Evolutionary conservation across 2,797 vertebrate genomes (phyloP).

Genomic region (Streptopelia turtur): DNA sequence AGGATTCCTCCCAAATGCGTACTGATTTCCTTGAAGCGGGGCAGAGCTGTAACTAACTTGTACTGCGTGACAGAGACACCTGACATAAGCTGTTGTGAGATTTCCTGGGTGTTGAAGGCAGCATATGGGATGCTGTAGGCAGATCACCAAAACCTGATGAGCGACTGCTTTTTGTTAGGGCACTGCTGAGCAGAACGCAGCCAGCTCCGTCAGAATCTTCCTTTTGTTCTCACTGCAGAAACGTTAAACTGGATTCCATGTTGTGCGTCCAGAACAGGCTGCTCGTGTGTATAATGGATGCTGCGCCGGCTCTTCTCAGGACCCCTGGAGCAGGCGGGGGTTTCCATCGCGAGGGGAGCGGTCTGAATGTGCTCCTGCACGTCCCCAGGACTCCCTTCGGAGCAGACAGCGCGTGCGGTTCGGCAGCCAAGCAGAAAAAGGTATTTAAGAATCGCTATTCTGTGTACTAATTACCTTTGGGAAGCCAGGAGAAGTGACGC

Average conservation of each 20-base stretch:
- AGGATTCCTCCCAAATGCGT: background rate
- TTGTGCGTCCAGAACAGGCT: background rate
- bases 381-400: background rate
- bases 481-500: background rate
- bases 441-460: constrained; percentile 59
- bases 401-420: constrained; percentile 29
- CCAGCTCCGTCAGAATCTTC: background rate
- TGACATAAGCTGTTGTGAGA: background rate
- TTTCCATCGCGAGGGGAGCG: background rate
- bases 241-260: background rate
- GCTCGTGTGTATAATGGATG: background rate
- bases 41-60: background rate
- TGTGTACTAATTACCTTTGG: constrained; percentile 70
- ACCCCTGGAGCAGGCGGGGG: background rate
- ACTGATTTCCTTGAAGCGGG: background rate
- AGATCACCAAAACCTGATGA: background rate
- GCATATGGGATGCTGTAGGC: background rate
- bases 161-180: constrained; percentile 6
- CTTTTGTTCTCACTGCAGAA: background rate
- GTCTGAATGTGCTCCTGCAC: background rate
- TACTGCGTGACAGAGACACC: background rate
- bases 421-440: constrained; percentile 66
- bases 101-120: constrained; percentile 10
- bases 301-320: background rate
- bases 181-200: background rate